phyloP scores from a whole-genome alignment of 2,113 vertebrate genomes.

The Xenopus laevis region DNA sequence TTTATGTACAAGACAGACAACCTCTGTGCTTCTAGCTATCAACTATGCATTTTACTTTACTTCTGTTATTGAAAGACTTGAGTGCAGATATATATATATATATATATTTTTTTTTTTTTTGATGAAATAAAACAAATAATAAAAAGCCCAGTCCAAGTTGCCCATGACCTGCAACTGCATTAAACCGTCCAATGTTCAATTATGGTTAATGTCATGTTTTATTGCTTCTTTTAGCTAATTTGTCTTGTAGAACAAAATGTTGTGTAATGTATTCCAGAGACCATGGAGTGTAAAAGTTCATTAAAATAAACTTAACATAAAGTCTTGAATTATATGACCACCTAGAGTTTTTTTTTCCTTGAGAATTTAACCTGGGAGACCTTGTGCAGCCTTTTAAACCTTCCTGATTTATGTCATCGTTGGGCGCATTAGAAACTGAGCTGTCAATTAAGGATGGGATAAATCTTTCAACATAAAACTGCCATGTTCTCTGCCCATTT shows the following conservation, averaged over 20 bases:
- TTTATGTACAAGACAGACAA: too few relatives aligned
- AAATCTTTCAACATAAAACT: conserved; percentile 42
- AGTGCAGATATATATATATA: too few relatives aligned
- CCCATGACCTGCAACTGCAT: conserved; percentile 54
- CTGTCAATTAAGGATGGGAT: conserved; percentile 38
- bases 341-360: conserved; percentile 20
- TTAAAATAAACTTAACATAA: conserved; percentile 57
- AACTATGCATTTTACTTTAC: too few relatives aligned
- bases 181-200: conserved; percentile 56
- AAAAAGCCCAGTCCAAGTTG: conserved; percentile 29
- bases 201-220: conserved; percentile 58
- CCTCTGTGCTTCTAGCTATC: too few relatives aligned
- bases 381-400: conserved; percentile 29
- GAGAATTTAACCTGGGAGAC: conserved; percentile 39
- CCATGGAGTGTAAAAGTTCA: conserved; percentile 54
- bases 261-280: conserved; percentile 60
- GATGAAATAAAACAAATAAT: too few relatives aligned
- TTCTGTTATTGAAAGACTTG: too few relatives aligned
- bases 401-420: conserved; percentile 37
- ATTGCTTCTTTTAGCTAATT: conserved; percentile 65
- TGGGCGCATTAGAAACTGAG: conserved; percentile 32
- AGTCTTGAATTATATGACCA: conserved; percentile 50
- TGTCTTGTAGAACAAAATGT: conserved; percentile 52
- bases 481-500: conserved; percentile 26
- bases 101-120: too few relatives aligned